phyloP scores from a whole-genome alignment of 1,140 invertebrate species.

The Thrips palmi region DNA sequence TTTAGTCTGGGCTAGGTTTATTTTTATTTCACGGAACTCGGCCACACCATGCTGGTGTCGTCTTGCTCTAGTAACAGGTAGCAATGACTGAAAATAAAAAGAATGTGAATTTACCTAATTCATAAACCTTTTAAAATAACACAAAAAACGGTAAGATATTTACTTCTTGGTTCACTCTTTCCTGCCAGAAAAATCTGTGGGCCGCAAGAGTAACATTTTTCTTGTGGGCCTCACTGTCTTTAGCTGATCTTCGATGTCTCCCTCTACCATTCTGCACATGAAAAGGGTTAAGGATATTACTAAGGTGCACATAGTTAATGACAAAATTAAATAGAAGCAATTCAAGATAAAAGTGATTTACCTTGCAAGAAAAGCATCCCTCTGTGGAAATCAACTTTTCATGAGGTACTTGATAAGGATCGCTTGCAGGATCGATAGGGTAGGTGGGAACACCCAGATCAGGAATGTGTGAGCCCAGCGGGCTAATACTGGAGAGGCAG shows the following conservation, averaged over 20 bases:
- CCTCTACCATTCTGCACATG: conserved; percentile 20
- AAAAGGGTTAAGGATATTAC: neutral
- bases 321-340: neutral
- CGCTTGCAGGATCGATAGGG: conserved; percentile 34
- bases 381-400: conserved; percentile 67
- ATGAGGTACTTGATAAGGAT: conserved; percentile 29
- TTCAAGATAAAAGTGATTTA: conserved; percentile 18
- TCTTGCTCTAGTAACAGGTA: conserved; percentile 15
- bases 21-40: conserved; percentile 30
- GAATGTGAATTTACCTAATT: neutral
- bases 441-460: conserved; percentile 35
- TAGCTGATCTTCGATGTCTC: conserved; percentile 18
- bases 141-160: conserved; percentile 4
- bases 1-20: conserved; percentile 37
- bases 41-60: conserved; percentile 25
- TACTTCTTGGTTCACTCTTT: neutral
- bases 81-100: neutral
- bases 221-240: conserved; percentile 11
- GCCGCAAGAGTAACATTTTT: conserved; percentile 2
- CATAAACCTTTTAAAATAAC: neutral
- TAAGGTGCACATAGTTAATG: neutral
- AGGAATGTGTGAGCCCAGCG: conserved; percentile 19
- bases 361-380: conserved; percentile 80
- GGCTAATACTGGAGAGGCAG: conserved; percentile 58
- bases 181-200: conserved; percentile 3